A percentile compares a stretch with the other conserved stretches of the same genome.
phyloP scores from a whole-genome alignment of 2,113 vertebrate genomes.

The Chaenocephalus aceratus region DNA sequence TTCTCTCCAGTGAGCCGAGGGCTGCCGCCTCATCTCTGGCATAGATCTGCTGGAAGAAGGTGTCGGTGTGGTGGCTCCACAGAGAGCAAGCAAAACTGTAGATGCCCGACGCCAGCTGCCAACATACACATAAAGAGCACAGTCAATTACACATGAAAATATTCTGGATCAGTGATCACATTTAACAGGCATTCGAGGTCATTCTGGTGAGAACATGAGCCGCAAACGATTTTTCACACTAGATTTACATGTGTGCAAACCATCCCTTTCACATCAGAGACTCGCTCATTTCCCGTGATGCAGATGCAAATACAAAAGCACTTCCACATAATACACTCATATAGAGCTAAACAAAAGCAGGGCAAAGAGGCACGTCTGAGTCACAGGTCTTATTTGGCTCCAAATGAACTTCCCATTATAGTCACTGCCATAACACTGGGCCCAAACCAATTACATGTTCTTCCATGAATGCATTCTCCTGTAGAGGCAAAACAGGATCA shows the following conservation, averaged over 20 bases:
- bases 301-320: slow-evolving; percentile 22
- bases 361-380: slow-evolving; percentile 24
- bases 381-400: slow-evolving; percentile 41
- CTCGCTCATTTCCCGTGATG: not conserved
- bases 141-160: slow-evolving; percentile 43
- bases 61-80: slow-evolving; percentile 97
- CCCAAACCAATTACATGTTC: slow-evolving; percentile 47
- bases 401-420: slow-evolving; percentile 47
- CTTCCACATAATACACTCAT: slow-evolving; percentile 13
- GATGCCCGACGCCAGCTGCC: slow-evolving; percentile 94
- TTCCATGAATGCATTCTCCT: slow-evolving; percentile 20
- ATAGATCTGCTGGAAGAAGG: slow-evolving; percentile 92
- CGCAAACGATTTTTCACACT: no score
- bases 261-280: slow-evolving; percentile 6
- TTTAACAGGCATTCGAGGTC: slow-evolving; percentile 8
- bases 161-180: slow-evolving; percentile 23
- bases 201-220: slow-evolving; percentile 6
- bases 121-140: slow-evolving; percentile 69
- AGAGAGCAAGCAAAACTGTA: slow-evolving; percentile 96
- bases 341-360: slow-evolving; percentile 15
- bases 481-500: slow-evolving; percentile 45
- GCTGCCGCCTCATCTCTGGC: slow-evolving; percentile 86
- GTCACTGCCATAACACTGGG: slow-evolving; percentile 31
- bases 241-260: no score
- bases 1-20: slow-evolving; percentile 92